Percentiles rank a stretch among this genome's conserved stretches.
Evolutionary conservation across 2,113 vertebrate genomes (phyloP).

Genomic region (Symphodus melops): DNA sequence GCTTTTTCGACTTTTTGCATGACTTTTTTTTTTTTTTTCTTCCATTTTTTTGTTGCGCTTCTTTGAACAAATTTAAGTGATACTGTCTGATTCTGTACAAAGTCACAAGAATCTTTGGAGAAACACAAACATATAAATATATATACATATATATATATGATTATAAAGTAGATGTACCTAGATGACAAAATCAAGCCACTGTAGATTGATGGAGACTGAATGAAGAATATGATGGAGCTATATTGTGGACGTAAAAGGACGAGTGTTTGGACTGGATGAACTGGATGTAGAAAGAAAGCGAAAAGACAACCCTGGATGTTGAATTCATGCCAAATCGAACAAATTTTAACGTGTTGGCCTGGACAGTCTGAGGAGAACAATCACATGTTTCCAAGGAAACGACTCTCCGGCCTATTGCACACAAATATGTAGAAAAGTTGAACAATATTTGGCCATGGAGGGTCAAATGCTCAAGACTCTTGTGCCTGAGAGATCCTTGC

Average conservation of each 20-base stretch:
- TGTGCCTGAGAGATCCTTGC: conserved; percentile 55
- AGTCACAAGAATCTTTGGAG: conserved; percentile 71
- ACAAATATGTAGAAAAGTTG: conserved; percentile 11
- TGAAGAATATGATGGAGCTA: conserved; percentile 50
- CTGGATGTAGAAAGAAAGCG: conserved; percentile 32
- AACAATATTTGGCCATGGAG: conserved; percentile 34
- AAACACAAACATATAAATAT: conserved; percentile 43
- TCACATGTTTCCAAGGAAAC: conserved; percentile 47
- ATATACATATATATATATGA: conserved; percentile 60
- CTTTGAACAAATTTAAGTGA: conserved; percentile 48
- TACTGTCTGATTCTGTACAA: conserved; percentile 74
- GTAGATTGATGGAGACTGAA: conserved; percentile 48
- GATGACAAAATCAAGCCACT: conserved; percentile 48
- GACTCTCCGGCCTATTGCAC: conserved; percentile 46
- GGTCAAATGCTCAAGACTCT: conserved; percentile 54
- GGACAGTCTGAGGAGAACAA: conserved; percentile 32
- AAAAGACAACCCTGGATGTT: conserved; percentile 38
- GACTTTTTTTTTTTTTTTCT: conserved; percentile 41
- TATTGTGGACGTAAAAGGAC: conserved; percentile 44
- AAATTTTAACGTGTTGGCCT: conserved; percentile 26
- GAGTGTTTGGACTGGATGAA: conserved; percentile 41
- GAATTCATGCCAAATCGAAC: conserved; percentile 61
- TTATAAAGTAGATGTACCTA: conserved; percentile 70
- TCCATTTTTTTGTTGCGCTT: conserved; percentile 33
- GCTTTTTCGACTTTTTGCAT: conserved; percentile 68